Evolutionary conservation across 2,113 vertebrate genomes (phyloP), one percentile per base, ranked within the genome.

Genomic region (Peromyscus polionotus): DNA sequence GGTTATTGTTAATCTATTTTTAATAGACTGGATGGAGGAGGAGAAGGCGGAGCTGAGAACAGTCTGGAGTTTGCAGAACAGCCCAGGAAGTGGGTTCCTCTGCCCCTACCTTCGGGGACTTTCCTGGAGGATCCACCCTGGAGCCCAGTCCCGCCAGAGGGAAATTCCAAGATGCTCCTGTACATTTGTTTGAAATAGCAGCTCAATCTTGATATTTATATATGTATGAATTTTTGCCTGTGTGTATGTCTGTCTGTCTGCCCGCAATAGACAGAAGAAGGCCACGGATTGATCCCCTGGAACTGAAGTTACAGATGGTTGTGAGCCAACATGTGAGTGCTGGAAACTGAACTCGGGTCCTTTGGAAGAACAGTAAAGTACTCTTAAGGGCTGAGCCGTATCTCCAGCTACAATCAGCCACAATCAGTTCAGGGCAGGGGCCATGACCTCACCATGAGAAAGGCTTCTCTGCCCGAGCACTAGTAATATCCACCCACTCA

Each of bases 371-470:
- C 31, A 24, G 54, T 59, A n/a, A 81, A 80, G 33, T 57, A 57
- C 33, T 8, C 51, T 81, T 22, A n/a, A n/a, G 33, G 51, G 51
- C 31, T 36, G 77, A 57, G 10, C 77, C 77, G 5, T 33, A 67
- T 28, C 63, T 67, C 36, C 5, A 51, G 42, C 42, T 65, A 13
- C 39, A 67, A 68, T 57, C 72, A 24, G 79, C 85, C 31, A 9
- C 1, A 1, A 6, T 8, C 4, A 5, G 5, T 20, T 36, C 12
- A 7, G 45, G 36, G 0, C 70, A 54, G n/a, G n/a, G 28, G 31
- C 72, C n/a, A 39, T 13, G 24, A 33, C 48, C 36, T 12, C 36
- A 7, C 63, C n/a, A 0, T 22, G 31, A n/a, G 33, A 11, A 26
- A 7, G 26, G 4, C 24, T n/a, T 67, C n/a, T 61, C 51, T 42